Evolutionary conservation across 2,888 invertebrate genomes (phyloP).

Genomic region (Odontothrips loti): DNA sequence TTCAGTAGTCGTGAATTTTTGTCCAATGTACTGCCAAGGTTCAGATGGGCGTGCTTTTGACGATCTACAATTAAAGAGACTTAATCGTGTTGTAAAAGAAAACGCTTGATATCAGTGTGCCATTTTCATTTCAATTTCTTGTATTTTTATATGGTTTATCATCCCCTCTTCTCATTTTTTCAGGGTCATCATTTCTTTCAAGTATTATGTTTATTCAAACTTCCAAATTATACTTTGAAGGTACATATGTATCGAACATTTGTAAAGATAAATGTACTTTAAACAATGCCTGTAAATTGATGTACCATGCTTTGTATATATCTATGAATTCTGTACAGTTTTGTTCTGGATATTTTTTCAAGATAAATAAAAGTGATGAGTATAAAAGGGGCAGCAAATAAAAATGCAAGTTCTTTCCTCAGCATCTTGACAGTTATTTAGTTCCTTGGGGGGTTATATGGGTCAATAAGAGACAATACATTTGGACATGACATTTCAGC

Average conservation of each 20-base stretch:
- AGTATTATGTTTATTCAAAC: neutral
- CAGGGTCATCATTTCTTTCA: neutral
- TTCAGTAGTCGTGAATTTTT: no score
- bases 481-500: neutral
- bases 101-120: neutral
- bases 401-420: no score
- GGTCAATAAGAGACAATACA: no score
- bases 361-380: neutral
- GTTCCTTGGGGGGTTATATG: no score
- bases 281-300: neutral
- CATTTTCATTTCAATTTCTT: neutral
- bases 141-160: neutral
- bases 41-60: no score
- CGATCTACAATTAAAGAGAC: no score
- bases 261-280: neutral
- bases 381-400: no score
- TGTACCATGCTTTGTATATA: neutral
- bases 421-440: no score
- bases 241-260: neutral
- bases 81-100: no score
- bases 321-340: conserved; percentile 1
- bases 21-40: no score
- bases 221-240: neutral
- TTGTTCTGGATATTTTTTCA: neutral
- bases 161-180: neutral